These are phyloP conservation scores for Myotis pilosus DNA, from an alignment of 2,797 vertebrate species.

Conservation along the genomic window DNA sequence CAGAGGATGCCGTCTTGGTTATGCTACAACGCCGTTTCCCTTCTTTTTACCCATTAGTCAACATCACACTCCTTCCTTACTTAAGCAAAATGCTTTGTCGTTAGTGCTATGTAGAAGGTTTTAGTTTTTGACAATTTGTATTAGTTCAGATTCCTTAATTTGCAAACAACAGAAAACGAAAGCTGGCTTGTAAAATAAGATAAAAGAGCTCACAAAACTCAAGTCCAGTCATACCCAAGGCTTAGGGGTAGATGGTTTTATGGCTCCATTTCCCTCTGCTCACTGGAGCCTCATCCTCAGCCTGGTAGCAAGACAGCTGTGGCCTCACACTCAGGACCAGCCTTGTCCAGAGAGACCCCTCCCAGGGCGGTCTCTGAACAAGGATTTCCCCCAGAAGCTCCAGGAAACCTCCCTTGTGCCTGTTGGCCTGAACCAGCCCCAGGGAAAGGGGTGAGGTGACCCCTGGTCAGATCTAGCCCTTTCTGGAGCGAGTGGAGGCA, in stretches of 20 bases:
- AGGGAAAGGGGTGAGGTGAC: background rate
- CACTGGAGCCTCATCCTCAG: background rate
- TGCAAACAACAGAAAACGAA: background rate
- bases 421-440: background rate
- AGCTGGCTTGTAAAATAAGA: background rate
- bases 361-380: background rate
- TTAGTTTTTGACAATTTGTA: background rate
- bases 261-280: background rate
- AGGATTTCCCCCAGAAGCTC: background rate
- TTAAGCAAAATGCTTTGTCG: background rate
- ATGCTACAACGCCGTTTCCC: background rate
- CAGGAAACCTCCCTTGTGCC: background rate
- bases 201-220: background rate
- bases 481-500: background rate
- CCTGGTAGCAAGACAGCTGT: background rate
- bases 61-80: background rate
- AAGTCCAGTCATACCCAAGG: background rate
- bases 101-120: background rate
- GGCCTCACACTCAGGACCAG: background rate
- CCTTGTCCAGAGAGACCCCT: background rate
- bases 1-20: background rate
- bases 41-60: background rate
- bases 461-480: background rate
- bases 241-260: background rate
- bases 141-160: background rate